phyloP scores from a whole-genome alignment of 2,888 invertebrate species.

The Patella ulyssiponensis region DNA sequence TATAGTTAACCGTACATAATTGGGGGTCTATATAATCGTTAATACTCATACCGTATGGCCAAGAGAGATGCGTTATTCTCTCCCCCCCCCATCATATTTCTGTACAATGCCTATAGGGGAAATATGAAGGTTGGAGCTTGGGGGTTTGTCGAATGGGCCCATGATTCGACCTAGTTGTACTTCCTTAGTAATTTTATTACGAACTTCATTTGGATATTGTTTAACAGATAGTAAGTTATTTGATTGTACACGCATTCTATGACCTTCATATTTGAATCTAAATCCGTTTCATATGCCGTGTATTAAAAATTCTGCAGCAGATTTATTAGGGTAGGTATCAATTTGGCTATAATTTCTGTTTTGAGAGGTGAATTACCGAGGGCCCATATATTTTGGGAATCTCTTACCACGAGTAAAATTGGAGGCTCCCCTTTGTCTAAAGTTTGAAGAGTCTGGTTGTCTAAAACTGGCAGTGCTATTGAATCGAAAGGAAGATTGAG shows the following conservation, averaged over 20 bases:
- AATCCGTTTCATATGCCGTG: background rate
- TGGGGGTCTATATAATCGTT: background rate
- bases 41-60: background rate
- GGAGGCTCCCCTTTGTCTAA: background rate
- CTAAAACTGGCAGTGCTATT: too few species aligned
- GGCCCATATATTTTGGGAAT: background rate
- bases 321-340: background rate
- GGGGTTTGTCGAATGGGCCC: background rate
- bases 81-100: background rate
- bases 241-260: background rate
- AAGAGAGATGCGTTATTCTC: background rate
- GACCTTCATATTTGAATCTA: background rate
- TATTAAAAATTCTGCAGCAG: background rate
- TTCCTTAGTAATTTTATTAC: background rate
- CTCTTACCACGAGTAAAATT: background rate
- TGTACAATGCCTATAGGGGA: background rate
- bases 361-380: background rate
- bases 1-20: background rate
- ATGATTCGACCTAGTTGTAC: background rate
- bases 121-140: background rate
- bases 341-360: background rate
- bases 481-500: background rate
- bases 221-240: constrained; percentile 10
- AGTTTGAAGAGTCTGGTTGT: background rate
- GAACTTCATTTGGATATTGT: background rate